Conservation (phyloP, 2,888 invertebrate genomes). For the Leptarthrus brevirostris region DNA sequence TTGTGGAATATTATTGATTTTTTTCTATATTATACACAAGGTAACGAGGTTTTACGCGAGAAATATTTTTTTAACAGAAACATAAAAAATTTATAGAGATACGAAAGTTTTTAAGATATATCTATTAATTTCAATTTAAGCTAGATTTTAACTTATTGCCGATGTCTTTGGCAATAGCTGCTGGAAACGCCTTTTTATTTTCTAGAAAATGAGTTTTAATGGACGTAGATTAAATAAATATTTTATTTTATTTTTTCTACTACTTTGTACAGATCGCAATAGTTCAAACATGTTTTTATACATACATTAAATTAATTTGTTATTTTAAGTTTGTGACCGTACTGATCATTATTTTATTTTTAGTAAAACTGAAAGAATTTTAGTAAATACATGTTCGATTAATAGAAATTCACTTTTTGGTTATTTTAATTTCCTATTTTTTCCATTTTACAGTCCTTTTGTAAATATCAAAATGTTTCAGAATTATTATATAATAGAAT, state of each 20-base stretch:
- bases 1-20: constrained; percentile 2
- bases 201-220: constrained; percentile 9
- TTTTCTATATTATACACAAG: constrained; percentile 34
- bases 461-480: not conserved
- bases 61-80: constrained; percentile 35
- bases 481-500: constrained; percentile 3
- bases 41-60: constrained; percentile 30
- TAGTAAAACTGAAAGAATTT: not conserved
- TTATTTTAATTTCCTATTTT: not conserved
- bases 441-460: not conserved
- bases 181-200: constrained; percentile 35
- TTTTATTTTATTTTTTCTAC: not conserved
- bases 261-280: constrained; percentile 22
- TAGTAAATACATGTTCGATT: not conserved
- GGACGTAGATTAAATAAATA: not conserved
- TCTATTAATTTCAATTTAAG: constrained; percentile 12
- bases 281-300: constrained; percentile 10
- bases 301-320: not conserved
- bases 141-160: constrained; percentile 37
- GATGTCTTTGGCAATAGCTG: constrained; percentile 13
- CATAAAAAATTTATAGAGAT: constrained; percentile 29
- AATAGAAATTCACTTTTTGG: not conserved
- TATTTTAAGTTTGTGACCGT: constrained; percentile 20
- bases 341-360: constrained; percentile 1
- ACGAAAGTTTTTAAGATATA: constrained; percentile 30